Base-by-base conservation (phyloP, 2,797 vertebrate species). In the Manis javanica region DNA sequence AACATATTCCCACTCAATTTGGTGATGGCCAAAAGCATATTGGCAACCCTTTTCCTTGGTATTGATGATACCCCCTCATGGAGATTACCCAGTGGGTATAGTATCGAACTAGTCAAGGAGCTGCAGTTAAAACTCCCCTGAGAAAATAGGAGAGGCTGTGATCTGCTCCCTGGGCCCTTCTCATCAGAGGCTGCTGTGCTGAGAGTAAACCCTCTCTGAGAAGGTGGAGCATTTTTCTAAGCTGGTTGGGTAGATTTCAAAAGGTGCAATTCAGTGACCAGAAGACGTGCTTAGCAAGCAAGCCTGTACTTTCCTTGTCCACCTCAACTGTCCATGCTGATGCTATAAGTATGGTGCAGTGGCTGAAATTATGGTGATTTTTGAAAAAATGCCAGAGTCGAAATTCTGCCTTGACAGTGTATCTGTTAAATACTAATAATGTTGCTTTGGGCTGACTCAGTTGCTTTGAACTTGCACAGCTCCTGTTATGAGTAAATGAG, bases 401-500 rank as follows among this genome's bases (percentile, higher is more conserved):
- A 79, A 87, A 95, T 94, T 96, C 93, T 96, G 91, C 95, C 84
- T 95, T 55, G 57, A 87, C 53, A 88, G 79, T 87, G 74, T 78
- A 87, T 94, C 55, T 84, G 42, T 74, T 46, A 91, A 96, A 91
- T 96, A 66, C 85, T 93, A 95, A 94, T 96, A 94, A 95, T 91
- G 96, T 46, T 88, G 39, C 93, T 96, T 97, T 87, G 87, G 90
- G 95, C 97, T 97, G 95, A 91, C 79, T 51, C 64, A 49, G 46
- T 96, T 95, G 96, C 97, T 98, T 98, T 92, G 92, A 86, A 97
- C 92, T 93, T 93, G 46, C 55, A 9, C 24, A 31, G 87, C 77
- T 87, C 91, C 91, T 92, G 37, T 95, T 96, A 71, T 53, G 74
- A 94, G 89, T 92, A 97, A 94, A 94, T 37, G 91, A 94, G 61